Evolutionary conservation across 2,113 vertebrate genomes (phyloP).

Genomic region (Murina feae): DNA sequence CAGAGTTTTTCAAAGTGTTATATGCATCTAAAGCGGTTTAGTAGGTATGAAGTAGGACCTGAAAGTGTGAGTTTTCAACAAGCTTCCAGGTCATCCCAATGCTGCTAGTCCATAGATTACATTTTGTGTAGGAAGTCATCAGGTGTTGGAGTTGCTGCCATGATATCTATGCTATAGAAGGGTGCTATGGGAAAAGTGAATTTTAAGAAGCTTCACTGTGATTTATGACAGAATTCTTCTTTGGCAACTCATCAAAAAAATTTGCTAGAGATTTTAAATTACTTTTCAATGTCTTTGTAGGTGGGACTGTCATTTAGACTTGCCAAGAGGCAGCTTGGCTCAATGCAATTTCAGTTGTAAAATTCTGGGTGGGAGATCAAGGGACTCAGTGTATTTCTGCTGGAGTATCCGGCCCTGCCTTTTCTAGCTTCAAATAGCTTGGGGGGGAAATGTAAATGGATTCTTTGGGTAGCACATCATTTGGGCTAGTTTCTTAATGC

Average conservation of each 20-base stretch:
- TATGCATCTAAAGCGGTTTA: neutral
- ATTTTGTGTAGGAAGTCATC: neutral
- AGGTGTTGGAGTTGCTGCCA: neutral
- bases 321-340: neutral
- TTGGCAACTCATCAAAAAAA: neutral
- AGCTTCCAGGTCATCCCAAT: neutral
- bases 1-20: neutral
- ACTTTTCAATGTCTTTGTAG: conserved; percentile 3
- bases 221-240: conserved; percentile 7
- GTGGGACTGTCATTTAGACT: neutral
- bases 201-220: conserved; percentile 19
- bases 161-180: neutral
- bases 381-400: neutral
- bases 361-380: neutral
- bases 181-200: neutral
- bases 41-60: neutral
- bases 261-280: conserved; percentile 27
- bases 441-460: conserved; percentile 43
- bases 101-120: neutral
- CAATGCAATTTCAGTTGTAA: conserved; percentile 19
- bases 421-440: conserved; percentile 46
- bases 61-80: neutral
- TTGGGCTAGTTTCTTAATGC: conserved; percentile 60
- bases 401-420: neutral
- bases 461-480: conserved; percentile 63